Conservation (phyloP, 2,797 vertebrate species). For the Falco naumanni region DNA sequence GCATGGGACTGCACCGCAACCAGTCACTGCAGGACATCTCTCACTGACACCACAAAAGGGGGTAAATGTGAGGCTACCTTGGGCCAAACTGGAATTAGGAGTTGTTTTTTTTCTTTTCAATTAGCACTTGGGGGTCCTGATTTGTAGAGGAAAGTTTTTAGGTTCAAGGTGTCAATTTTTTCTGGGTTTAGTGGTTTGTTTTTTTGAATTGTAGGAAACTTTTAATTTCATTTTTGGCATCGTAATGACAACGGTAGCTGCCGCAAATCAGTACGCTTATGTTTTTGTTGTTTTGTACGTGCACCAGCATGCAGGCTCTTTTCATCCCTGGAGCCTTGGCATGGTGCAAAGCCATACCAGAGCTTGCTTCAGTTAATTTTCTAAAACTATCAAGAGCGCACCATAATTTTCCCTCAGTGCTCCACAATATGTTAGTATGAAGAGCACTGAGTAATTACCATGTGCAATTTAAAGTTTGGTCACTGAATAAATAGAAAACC, state of each 20-base stretch:
- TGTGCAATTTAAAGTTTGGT: background rate
- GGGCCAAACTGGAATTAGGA: background rate
- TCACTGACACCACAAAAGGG: background rate
- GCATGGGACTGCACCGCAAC: background rate
- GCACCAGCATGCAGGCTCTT: background rate
- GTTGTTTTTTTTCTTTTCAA: background rate
- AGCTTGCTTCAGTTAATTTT: background rate
- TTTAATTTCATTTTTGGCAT: background rate
- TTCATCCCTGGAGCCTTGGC: background rate
- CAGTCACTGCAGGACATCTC: background rate
- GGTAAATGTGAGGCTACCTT: no score
- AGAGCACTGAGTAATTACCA: background rate
- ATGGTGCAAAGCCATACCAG: background rate
- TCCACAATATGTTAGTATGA: rapidly evolving
- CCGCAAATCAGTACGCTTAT: background rate
- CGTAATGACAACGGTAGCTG: background rate
- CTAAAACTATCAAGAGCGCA: background rate
- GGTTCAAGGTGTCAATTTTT: background rate
- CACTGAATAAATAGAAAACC: background rate
- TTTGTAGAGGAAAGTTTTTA: background rate
- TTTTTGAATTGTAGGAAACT: background rate
- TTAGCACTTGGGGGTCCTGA: no score
- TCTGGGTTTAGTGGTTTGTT: background rate
- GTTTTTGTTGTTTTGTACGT: background rate
- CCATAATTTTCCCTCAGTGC: background rate